Evolutionary conservation across 2,888 invertebrate species (phyloP), one percentile per base, ranked within the genome.

Genomic region (Orthonychiurus folsomi): DNA sequence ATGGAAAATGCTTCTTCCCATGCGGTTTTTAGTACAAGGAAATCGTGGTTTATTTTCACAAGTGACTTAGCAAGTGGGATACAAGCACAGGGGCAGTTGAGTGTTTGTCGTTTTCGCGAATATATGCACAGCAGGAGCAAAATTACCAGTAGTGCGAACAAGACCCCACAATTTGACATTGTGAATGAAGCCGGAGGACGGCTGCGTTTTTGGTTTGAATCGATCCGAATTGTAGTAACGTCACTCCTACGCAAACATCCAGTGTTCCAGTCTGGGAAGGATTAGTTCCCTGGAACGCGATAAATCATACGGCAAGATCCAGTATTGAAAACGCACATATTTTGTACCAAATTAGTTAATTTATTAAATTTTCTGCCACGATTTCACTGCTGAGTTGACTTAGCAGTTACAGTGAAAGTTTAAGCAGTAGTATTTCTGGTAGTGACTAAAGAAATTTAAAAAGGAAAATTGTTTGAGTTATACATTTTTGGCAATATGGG

Each of bases 401-500:
- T n/a, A n/a, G n/a, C n/a, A n/a, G n/a, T n/a, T n/a, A n/a, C n/a
- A n/a, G n/a, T n/a, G n/a, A n/a, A n/a, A n/a, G n/a, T n/a, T n/a
- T n/a, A n/a, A n/a, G n/a, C n/a, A n/a, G n/a, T n/a, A n/a, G n/a
- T n/a, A n/a, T n/a, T n/a, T n/a, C n/a, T n/a, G n/a, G n/a, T n/a
- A n/a, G n/a, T n/a, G n/a, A n/a, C n/a, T n/a, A n/a, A n/a, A n/a
- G n/a, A n/a, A n/a, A n/a, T n/a, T n/a, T n/a, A n/a, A n/a, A n/a
- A n/a, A n/a, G n/a, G n/a, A n/a, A n/a, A n/a, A n/a, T n/a, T n/a
- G n/a, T 25, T 54, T 54, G 52, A 56, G 26, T n/a, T n/a, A n/a
- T 60, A 56, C 3, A 50, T 54, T 24, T 62, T 48, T 27, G 20
- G 26, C 21, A 60, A 26, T 59, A 55, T 23, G 48, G 56, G n/a